Evolutionary conservation across 37 sponge, comb jelly and placozoan species (phyloP).

Genomic region (Tethya wilhelma): DNA sequence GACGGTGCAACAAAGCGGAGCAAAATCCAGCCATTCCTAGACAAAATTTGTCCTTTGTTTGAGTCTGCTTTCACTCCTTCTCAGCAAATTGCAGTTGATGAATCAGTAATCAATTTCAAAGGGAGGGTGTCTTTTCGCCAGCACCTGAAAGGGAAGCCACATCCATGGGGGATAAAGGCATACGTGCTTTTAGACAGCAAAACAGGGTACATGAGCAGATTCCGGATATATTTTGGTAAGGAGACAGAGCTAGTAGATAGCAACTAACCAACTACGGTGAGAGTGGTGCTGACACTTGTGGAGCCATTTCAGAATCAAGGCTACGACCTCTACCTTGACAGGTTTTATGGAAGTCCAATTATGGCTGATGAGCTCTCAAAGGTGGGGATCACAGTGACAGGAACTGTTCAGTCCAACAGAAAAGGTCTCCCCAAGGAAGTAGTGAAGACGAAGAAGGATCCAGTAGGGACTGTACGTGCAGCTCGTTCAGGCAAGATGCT

Average conservation of each 20-base stretch:
- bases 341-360: constrained; percentile 44
- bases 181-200: background rate
- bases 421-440: too few species aligned
- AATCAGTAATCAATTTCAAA: background rate
- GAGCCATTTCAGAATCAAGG: constrained; percentile 6
- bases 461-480: too few species aligned
- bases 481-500: background rate
- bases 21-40: constrained; percentile 6
- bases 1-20: background rate
- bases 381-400: constrained; percentile 43
- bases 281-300: constrained; percentile 9
- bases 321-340: constrained; percentile 42
- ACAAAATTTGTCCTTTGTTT: background rate
- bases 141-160: background rate
- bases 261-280: too few species aligned
- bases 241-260: background rate
- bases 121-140: background rate
- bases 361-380: background rate
- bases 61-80: background rate
- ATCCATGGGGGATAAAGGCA: constrained; percentile 4
- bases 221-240: background rate
- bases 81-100: background rate
- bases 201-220: background rate
- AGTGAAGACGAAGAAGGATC: too few species aligned
- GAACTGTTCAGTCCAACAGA: too few species aligned